Evolutionary conservation across 2,888 invertebrate genomes (phyloP).

Genomic region (Therioaphis trifolii): DNA sequence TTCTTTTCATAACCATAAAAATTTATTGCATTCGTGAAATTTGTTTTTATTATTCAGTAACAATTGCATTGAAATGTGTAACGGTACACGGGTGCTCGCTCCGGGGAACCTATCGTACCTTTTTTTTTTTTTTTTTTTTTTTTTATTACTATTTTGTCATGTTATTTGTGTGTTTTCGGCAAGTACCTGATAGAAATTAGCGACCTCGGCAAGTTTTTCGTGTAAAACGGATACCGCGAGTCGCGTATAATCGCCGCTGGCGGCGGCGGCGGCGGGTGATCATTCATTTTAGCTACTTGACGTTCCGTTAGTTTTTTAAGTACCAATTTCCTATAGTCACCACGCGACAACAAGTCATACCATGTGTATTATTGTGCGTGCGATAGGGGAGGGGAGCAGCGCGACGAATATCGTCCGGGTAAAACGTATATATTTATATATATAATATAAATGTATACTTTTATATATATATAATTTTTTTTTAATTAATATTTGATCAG

Average conservation of each 20-base stretch:
- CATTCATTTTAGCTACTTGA: conserved; percentile 42
- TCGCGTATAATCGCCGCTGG: background rate
- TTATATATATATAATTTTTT: conserved; percentile 37
- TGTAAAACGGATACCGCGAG: conserved; percentile 33
- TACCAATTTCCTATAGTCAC: conserved; percentile 36
- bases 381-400: background rate
- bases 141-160: too few relatives aligned
- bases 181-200: conserved; percentile 23
- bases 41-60: conserved; percentile 10
- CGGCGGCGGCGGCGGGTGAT: background rate
- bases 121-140: background rate
- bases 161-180: conserved; percentile 2
- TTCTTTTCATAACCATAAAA: background rate
- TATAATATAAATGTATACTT: background rate
- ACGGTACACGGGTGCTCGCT: conserved; percentile 31
- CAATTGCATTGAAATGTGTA: conserved; percentile 28
- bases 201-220: background rate
- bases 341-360: conserved; percentile 1
- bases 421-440: background rate
- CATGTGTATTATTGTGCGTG: background rate
- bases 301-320: conserved; percentile 42
- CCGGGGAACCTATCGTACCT: conserved; percentile 1
- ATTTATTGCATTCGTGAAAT: background rate
- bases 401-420: conserved; percentile 5
- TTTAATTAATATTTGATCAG: conserved; percentile 62